These are phyloP conservation scores for Allacma fusca DNA, from an alignment of 2,888 invertebrate genomes.

Conservation along the genomic window DNA sequence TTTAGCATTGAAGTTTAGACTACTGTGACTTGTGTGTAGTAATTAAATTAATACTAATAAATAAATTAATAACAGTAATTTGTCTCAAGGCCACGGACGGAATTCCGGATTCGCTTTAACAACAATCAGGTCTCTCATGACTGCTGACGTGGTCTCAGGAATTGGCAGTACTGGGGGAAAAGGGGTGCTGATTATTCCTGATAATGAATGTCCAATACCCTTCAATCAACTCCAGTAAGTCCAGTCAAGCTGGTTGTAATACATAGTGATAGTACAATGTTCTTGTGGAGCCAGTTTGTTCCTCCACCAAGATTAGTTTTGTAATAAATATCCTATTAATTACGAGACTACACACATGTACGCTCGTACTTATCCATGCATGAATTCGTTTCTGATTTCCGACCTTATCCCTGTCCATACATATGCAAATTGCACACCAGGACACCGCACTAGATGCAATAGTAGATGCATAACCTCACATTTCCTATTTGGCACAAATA, in stretches of 20 bases:
- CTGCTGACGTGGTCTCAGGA: no score
- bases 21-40: neutral
- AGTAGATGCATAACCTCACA: no score
- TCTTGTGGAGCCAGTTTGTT: neutral
- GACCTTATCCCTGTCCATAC: no score
- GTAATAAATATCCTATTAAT: neutral
- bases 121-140: neutral
- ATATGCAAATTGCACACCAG: no score
- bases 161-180: neutral
- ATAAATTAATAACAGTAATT: conserved; percentile 35
- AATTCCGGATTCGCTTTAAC: conserved; percentile 16
- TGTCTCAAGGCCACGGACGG: conserved; percentile 27
- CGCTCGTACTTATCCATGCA: no score
- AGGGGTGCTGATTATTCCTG: neutral
- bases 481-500: no score
- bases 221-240: no score
- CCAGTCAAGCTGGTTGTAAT: no score
- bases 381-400: no score
- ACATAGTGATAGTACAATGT: neutral
- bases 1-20: conserved; percentile 1
- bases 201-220: no score
- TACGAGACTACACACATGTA: neutral
- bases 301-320: neutral
- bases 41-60: conserved; percentile 35
- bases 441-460: no score